These are phyloP conservation scores for Lasioglossum pauxillum DNA, from an alignment of 2,888 invertebrate genomes.

Conservation along the genomic window DNA sequence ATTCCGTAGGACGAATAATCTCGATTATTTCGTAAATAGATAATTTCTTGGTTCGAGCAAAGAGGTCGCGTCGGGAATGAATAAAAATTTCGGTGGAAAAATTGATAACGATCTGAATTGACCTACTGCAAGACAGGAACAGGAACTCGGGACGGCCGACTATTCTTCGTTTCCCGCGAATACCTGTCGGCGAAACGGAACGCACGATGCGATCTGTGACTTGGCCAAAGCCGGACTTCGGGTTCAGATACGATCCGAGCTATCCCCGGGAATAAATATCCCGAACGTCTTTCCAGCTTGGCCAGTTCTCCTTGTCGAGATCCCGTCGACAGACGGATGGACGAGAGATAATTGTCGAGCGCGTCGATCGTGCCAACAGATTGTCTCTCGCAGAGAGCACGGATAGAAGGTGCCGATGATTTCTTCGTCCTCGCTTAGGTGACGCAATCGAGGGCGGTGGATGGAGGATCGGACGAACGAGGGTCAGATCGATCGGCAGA, in stretches of 20 bases:
- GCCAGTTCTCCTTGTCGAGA: slow-evolving; percentile 59
- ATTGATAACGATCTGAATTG: slow-evolving; percentile 18
- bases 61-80: slow-evolving; percentile 3
- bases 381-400: slow-evolving; percentile 50
- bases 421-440: slow-evolving; percentile 65
- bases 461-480: slow-evolving; percentile 50
- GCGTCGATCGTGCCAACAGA: slow-evolving; percentile 77
- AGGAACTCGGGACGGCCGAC: not conserved
- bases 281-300: slow-evolving; percentile 39
- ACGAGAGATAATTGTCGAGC: slow-evolving; percentile 71
- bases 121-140: not conserved
- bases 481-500: slow-evolving; percentile 66
- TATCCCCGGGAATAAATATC: slow-evolving; percentile 60
- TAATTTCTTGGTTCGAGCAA: not conserved
- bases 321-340: slow-evolving; percentile 65
- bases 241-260: slow-evolving; percentile 47
- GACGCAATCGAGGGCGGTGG: slow-evolving; percentile 64
- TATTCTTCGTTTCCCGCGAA: slow-evolving; percentile 47
- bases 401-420: slow-evolving; percentile 68
- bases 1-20: slow-evolving; percentile 7
- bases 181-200: slow-evolving; percentile 51
- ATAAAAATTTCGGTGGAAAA: not conserved
- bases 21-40: too few relatives aligned
- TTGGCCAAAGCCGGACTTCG: slow-evolving; percentile 37
- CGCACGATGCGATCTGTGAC: slow-evolving; percentile 46